Base-by-base conservation (phyloP, 2,888 invertebrate genomes). In the Ceramica pisi region DNA sequence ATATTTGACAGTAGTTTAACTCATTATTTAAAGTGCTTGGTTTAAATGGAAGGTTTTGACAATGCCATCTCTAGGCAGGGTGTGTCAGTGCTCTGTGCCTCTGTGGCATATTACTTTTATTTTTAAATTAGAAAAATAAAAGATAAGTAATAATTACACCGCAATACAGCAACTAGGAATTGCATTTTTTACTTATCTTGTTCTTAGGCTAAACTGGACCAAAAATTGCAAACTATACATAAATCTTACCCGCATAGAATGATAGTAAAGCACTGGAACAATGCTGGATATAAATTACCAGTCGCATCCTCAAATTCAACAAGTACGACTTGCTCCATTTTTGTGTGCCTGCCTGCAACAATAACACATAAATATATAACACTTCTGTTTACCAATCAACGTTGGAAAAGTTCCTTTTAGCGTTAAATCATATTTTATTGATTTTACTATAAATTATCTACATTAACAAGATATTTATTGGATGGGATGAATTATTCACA, bases 231-330 rank as follows among this genome's bases (percentile, higher is more conserved):
- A 35, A 16, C 9, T 19, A 23, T 16, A 7, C 7, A 46, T 55
- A n/a, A 23, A 61, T 46, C 97, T 97, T 96, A 98, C 98, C 99
- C 99, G 91, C 98, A 98, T 85, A 98, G 94, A 88, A 99, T 99
- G 66, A 99, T 98, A 56, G 97, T 98, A 94, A 99, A 99, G 92
- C 99, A 99, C 96, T 99, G 98, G 80, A 98, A 97, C 75, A 99
- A 94, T 14, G 99, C 99, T 75, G 99, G 98, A 94, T 98, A 98
- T 46, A 99, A 97, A 89, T 98, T 98, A 87, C 98, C 98, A 88
- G 95, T 90, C 38, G 92, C 87, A 87, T 93, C 93, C 77, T 86
- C 88, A 50, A 90, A 74, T 60, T 81, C 82, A 64, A 86, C 69
- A 66, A 85, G 75, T 53, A 48, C 80, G 56, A 74, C 77, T 84